Conservation (phyloP, 1,140 invertebrate species). For the Watersipora subatra region DNA sequence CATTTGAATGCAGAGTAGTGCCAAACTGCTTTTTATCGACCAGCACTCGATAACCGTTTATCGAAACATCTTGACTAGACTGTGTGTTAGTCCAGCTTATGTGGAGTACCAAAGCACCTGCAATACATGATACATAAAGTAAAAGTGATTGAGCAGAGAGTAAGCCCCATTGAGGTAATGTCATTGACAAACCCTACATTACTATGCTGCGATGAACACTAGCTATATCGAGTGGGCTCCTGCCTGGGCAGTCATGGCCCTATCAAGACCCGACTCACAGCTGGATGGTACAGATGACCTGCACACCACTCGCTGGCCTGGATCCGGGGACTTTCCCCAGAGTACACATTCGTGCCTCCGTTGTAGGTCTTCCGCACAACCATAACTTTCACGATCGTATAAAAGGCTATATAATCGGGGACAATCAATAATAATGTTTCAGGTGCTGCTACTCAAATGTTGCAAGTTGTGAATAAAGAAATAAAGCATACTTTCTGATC, state of each 20-base stretch:
- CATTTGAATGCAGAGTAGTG: slow-evolving; percentile 26
- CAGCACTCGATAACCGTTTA: slow-evolving; percentile 33
- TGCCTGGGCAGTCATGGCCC: background rate
- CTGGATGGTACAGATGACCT: background rate
- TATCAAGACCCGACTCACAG: background rate
- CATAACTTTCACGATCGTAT: too few species aligned
- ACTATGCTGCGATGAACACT: background rate
- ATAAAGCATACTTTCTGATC: too few species aligned
- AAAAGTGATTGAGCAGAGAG: background rate
- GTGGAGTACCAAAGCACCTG: slow-evolving; percentile 32
- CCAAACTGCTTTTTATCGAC: slow-evolving; percentile 40
- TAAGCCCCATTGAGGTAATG: background rate
- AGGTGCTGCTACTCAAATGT: too few species aligned
- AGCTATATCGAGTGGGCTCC: background rate
- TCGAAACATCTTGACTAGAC: slow-evolving; percentile 25
- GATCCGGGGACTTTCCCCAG: background rate
- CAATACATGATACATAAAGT: slow-evolving; percentile 3
- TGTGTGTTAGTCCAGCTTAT: slow-evolving; percentile 36
- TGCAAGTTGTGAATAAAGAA: too few species aligned
- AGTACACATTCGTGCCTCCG: background rate
- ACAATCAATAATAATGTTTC: too few species aligned
- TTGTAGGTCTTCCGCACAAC: background rate
- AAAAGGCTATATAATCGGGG: too few species aligned
- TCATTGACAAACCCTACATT: background rate
- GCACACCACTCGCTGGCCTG: background rate